phyloP scores from a whole-genome alignment of 2,113 vertebrate species.

The Sisor rabdophorus region DNA sequence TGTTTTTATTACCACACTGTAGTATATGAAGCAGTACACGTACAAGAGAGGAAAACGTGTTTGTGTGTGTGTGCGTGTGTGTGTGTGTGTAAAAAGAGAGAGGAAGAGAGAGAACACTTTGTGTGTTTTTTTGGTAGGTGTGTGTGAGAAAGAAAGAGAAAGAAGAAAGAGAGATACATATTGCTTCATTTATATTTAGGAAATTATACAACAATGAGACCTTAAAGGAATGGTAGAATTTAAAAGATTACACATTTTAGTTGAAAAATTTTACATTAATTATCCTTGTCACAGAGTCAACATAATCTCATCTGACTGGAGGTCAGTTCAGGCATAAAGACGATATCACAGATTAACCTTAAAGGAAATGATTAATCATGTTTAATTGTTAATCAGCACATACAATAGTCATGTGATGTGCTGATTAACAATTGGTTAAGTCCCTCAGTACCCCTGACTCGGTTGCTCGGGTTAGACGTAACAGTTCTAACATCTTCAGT shows the following conservation, averaged over 20 bases:
- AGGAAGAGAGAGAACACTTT: no score
- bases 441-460: slow-evolving; percentile 21
- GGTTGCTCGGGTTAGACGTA: background rate
- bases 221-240: no score
- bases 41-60: no score
- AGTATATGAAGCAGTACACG: no score
- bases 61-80: no score
- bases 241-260: no score
- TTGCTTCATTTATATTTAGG: no score
- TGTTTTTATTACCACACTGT: background rate
- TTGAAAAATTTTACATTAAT: slow-evolving; percentile 11
- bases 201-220: no score
- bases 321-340: slow-evolving; percentile 14
- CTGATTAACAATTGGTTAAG: slow-evolving; percentile 31
- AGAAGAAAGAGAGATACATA: no score
- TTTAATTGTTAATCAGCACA: background rate
- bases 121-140: no score
- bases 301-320: slow-evolving; percentile 29
- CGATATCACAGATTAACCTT: slow-evolving; percentile 1
- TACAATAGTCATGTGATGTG: slow-evolving; percentile 15
- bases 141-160: no score
- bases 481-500: background rate
- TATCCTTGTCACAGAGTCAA: background rate
- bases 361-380: background rate
- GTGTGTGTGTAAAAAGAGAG: no score